Percentiles rank a stretch among this genome's conserved stretches.
These are phyloP conservation scores for Parnassius smintheus DNA, from an alignment of 2,888 invertebrate species.

Conservation along the genomic window DNA sequence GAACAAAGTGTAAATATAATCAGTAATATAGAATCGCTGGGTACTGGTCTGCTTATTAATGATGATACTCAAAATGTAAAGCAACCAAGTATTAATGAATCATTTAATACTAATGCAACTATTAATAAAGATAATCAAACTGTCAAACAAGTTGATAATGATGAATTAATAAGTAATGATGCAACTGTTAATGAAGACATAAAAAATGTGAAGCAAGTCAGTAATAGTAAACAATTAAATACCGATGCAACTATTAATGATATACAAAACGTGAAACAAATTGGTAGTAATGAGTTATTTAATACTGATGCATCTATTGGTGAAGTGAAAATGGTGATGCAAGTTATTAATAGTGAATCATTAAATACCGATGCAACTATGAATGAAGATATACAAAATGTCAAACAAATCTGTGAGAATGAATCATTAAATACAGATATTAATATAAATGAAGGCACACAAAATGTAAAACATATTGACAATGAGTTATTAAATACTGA, in stretches of 20 bases:
- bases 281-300: not conserved
- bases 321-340: too few relatives aligned
- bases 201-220: not conserved
- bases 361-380: not conserved
- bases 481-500: too few relatives aligned
- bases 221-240: not conserved
- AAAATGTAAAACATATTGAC: too few relatives aligned
- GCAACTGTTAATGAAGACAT: not conserved
- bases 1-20: too few relatives aligned
- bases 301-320: too few relatives aligned
- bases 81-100: slow-evolving; percentile 12
- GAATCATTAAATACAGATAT: not conserved
- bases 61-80: not conserved
- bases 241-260: not conserved
- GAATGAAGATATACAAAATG: not conserved
- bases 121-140: not conserved
- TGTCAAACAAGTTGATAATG: too few relatives aligned
- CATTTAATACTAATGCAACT: not conserved
- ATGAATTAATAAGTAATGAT: too few relatives aligned
- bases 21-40: too few relatives aligned
- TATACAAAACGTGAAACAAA: not conserved
- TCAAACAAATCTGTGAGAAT: not conserved
- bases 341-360: not conserved
- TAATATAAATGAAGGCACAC: too few relatives aligned
- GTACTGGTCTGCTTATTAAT: not conserved